phyloP scores from a whole-genome alignment of 23 tunicate genomes.

The Ciona savignyi region DNA sequence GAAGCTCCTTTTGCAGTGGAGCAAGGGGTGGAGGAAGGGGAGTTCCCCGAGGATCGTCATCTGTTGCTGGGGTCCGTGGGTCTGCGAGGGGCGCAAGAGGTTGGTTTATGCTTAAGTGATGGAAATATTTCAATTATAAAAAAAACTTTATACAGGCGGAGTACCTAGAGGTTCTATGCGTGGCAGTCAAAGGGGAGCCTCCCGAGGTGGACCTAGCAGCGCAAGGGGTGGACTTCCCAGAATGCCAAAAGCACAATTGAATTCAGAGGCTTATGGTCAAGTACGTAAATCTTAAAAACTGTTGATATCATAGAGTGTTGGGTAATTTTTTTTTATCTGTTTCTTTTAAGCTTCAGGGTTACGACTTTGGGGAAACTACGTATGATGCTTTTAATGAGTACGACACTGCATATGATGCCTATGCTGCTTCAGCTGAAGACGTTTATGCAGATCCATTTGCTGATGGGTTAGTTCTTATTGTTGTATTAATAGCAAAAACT shows the following conservation, averaged over 20 bases:
- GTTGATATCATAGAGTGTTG: too few species aligned
- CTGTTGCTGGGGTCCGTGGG: slow-evolving; percentile 16
- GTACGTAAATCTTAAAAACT: too few species aligned
- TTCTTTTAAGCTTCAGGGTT: slow-evolving; percentile 11
- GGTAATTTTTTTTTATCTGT: not conserved
- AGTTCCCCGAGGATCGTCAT: not conserved
- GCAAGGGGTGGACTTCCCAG: not conserved
- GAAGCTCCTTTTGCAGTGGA: not conserved
- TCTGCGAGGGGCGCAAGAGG: slow-evolving; percentile 17
- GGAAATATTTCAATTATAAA: too few species aligned
- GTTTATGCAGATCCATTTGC: slow-evolving; percentile 35
- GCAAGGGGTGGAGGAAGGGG: slow-evolving; percentile 23
- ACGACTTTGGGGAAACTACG: slow-evolving; percentile 13
- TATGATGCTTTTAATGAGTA: slow-evolving; percentile 47
- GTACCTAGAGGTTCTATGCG: not conserved
- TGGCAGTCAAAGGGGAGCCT: not conserved
- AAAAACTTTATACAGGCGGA: not conserved
- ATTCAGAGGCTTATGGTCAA: too few species aligned
- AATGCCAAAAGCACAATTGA: too few species aligned
- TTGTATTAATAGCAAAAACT: not conserved
- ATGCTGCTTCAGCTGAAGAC: slow-evolving; percentile 20
- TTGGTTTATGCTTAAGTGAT: not conserved
- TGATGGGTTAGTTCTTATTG: slow-evolving; percentile 36
- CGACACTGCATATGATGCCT: slow-evolving; percentile 5
- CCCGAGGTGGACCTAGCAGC: not conserved